Conservation (phyloP, 1,140 invertebrate genomes). For the Atta cephalotes region DNA sequence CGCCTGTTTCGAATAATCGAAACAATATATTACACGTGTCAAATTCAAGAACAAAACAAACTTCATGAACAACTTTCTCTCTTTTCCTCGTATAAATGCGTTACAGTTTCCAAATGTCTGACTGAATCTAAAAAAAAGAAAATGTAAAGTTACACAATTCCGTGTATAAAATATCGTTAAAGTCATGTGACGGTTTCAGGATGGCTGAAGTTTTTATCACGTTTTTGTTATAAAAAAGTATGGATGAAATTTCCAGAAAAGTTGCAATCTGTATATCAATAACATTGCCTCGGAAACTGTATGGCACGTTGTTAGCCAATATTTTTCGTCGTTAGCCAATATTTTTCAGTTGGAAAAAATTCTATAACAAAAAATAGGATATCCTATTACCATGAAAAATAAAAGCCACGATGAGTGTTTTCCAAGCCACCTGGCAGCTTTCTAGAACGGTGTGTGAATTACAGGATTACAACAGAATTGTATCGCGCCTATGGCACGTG, state of each 20-base stretch:
- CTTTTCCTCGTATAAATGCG: conserved; percentile 12
- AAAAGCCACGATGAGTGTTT: conserved; percentile 33
- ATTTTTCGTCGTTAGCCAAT: not conserved
- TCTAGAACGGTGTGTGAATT: not conserved
- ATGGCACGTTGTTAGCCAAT: not conserved
- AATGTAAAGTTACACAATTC: not conserved
- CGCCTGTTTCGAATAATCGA: conserved; percentile 41
- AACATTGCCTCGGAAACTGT: not conserved
- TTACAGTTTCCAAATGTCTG: conserved; percentile 4
- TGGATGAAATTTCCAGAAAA: not conserved
- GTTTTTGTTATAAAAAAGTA: not conserved
- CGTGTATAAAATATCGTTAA: conserved; percentile 48
- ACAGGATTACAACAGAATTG: conserved; percentile 42
- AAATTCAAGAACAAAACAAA: conserved; percentile 33
- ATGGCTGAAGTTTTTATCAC: not conserved
- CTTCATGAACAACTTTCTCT: not conserved
- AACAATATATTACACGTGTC: conserved; percentile 39
- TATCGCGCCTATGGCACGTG: conserved; percentile 11
- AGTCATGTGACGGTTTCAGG: not conserved
- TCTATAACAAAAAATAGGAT: conserved; percentile 6
- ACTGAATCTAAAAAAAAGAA: not conserved
- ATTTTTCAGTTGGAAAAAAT: conserved; percentile 11
- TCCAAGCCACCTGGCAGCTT: not conserved
- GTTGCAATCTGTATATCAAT: not conserved
- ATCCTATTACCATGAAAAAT: conserved; percentile 25